A percentile compares a stretch with the other conserved stretches of the same genome.
phyloP scores from a whole-genome alignment of 2,797 vertebrate species.

The Enoplosus armatus region DNA sequence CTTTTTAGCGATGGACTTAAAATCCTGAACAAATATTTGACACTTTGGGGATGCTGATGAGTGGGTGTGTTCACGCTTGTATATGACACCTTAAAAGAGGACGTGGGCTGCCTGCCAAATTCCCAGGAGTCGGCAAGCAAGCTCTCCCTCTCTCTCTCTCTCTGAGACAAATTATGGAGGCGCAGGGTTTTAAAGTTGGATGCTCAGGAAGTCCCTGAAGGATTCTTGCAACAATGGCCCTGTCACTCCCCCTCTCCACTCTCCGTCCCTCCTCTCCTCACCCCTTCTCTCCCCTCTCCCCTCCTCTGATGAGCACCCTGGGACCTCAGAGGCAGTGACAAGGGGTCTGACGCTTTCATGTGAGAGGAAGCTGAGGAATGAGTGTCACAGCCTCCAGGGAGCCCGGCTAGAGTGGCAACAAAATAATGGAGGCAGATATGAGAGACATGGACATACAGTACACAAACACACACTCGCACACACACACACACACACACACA shows the following conservation, averaged over 20 bases:
- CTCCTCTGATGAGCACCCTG: slow-evolving; percentile 71
- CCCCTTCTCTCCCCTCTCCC: slow-evolving; percentile 38
- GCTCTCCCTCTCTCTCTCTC: slow-evolving; percentile 33
- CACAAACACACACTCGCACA: slow-evolving; percentile 6
- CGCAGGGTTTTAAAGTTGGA: slow-evolving; percentile 57
- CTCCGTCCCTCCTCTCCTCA: slow-evolving; percentile 22
- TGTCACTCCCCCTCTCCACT: slow-evolving; percentile 46
- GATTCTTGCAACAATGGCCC: slow-evolving; percentile 70
- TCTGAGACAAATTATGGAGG: slow-evolving; percentile 67
- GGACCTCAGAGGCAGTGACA: slow-evolving; percentile 70
- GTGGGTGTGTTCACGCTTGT: slow-evolving; percentile 19
- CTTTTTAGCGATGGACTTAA: background rate
- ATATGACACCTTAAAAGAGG: slow-evolving; percentile 44
- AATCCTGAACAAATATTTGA: background rate
- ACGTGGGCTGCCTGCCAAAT: slow-evolving; percentile 43
- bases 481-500: slow-evolving; percentile 6
- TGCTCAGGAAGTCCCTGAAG: slow-evolving; percentile 65
- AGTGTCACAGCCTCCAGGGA: slow-evolving; percentile 65
- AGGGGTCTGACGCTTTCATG: slow-evolving; percentile 63
- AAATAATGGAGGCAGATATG: slow-evolving; percentile 61
- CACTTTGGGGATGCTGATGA: background rate
- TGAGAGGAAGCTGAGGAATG: slow-evolving; percentile 63
- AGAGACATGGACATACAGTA: slow-evolving; percentile 25
- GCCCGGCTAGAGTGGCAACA: slow-evolving; percentile 51
- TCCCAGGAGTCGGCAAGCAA: slow-evolving; percentile 33